These are phyloP conservation scores for Incurvaria masculella DNA, from an alignment of 2,888 invertebrate genomes.

Conservation along the genomic window DNA sequence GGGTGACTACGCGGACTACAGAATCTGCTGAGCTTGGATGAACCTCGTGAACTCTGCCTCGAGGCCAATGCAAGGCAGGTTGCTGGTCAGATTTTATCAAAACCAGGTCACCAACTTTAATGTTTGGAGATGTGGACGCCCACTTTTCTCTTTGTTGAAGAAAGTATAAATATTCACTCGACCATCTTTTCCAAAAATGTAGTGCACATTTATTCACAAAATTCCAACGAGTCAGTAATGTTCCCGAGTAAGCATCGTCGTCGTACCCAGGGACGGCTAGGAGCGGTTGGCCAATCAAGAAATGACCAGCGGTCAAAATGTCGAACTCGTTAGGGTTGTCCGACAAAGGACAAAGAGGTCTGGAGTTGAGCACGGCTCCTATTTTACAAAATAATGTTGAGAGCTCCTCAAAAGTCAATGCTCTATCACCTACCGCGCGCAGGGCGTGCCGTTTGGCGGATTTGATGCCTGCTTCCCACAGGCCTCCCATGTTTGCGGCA, in stretches of 20 bases:
- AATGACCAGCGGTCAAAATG: constrained; percentile 12
- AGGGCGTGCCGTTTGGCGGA: constrained; percentile 1
- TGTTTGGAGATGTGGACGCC: neutral
- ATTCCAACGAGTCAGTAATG: neutral
- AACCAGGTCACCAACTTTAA: neutral
- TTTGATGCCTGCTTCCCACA: constrained; percentile 5
- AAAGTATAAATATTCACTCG: neutral
- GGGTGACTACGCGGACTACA: neutral
- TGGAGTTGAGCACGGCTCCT: constrained; percentile 11
- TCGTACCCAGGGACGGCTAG: constrained; percentile 9
- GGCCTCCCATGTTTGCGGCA: constrained; percentile 3
- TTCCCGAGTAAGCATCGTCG: too few relatives aligned
- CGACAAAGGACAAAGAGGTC: constrained; percentile 10
- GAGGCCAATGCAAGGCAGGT: neutral
- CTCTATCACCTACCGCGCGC: neutral
- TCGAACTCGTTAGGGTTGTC: constrained; percentile 11
- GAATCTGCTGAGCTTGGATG: neutral
- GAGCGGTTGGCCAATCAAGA: constrained; percentile 9
- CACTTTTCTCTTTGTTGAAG: neutral
- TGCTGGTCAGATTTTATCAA: neutral
- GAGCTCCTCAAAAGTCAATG: constrained; percentile 14
- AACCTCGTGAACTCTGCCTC: neutral
- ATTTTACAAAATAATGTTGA: constrained; percentile 11
- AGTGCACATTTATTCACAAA: neutral
- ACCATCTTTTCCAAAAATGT: neutral